Evolutionary conservation across 2,113 vertebrate species (phyloP), one percentile per base, ranked within the genome.

Genomic region (Pardalotus punctatus): DNA sequence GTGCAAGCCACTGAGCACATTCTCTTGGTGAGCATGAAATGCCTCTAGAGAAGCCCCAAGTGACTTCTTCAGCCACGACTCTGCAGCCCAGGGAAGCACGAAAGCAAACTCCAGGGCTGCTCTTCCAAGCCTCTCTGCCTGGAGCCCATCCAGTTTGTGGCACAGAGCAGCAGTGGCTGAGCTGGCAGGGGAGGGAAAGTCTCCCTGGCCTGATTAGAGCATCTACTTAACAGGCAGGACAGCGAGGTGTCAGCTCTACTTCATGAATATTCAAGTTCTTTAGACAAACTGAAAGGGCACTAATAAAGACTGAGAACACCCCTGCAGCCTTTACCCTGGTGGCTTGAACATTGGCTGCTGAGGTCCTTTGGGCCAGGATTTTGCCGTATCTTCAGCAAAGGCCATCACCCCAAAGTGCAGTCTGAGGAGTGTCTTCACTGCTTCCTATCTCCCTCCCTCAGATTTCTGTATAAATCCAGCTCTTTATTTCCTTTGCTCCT

Each of bases 331-430:
- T 42, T 53, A 1, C 40, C 14, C 1, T 6, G 42, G 12, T 53
- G 28, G 36, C 43, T 73, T 54, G 35, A 77, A 20, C 50, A 15
- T 2, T 14, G 23, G 48, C 40, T 81, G 70, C 62, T 60, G 47
- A 54, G 48, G n/a, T 54, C 5, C 35, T 82, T 22, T n/a, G 36
- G 69, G 42, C 23, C 2, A n/a, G 29, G 29, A 57, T 29, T 81
- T 71, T 54, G 29, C 85, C 24, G n/a, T 9, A 0, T 18, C 47
- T 74, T 58, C 79, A 79, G 53, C 51, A 85, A 70, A 87, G 16
- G 25, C 35, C 21, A 38, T 21, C 64, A 33, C 16, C 24, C 45
- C 0, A 0, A 84, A 51, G 22, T 16, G n/a, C 1, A 38, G 13
- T 33, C 61, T 54, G 66, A 74, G 18, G 27, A 36, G 6, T 9